Evolutionary conservation across 2,888 invertebrate species (phyloP).

Genomic region (Oxycera nigricornis): DNA sequence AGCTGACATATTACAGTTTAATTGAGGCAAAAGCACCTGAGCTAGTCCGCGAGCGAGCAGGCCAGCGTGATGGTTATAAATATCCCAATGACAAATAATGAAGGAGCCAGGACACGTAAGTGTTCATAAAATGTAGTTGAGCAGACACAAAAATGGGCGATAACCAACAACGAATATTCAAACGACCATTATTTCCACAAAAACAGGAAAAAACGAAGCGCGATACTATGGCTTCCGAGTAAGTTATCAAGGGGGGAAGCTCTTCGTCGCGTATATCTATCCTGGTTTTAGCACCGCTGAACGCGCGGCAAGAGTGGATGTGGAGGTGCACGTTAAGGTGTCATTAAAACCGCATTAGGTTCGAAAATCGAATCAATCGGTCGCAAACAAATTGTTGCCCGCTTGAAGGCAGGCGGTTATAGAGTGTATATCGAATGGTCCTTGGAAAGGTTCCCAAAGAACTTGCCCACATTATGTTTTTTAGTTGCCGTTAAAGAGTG

Average conservation of each 20-base stretch:
- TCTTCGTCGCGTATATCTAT: not conserved
- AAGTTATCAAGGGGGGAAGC: not conserved
- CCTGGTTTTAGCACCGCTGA: not conserved
- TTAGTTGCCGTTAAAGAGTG: not conserved
- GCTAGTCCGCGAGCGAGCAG: not conserved
- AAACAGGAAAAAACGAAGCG: constrained; percentile 6
- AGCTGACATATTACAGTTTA: constrained; percentile 26
- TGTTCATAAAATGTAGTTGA: constrained; percentile 18
- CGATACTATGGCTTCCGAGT: not conserved
- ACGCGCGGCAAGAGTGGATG: not conserved
- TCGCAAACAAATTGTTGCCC: not conserved
- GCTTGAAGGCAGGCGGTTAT: no score
- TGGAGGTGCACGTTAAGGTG: constrained; percentile 37
- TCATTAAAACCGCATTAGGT: constrained; percentile 47
- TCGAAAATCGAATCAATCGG: constrained; percentile 43
- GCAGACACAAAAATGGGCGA: constrained; percentile 14
- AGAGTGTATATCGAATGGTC: no score
- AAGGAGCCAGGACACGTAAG: constrained; percentile 13
- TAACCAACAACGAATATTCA: not conserved
- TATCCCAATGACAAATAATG: constrained; percentile 25
- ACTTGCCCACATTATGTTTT: no score
- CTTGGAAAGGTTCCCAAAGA: no score
- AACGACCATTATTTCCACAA: not conserved
- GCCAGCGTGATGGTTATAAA: not conserved
- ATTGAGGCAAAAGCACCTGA: constrained; percentile 14